These are phyloP conservation scores for Smutsia gigantea DNA, from an alignment of 2,797 vertebrate species.

Conservation along the genomic window DNA sequence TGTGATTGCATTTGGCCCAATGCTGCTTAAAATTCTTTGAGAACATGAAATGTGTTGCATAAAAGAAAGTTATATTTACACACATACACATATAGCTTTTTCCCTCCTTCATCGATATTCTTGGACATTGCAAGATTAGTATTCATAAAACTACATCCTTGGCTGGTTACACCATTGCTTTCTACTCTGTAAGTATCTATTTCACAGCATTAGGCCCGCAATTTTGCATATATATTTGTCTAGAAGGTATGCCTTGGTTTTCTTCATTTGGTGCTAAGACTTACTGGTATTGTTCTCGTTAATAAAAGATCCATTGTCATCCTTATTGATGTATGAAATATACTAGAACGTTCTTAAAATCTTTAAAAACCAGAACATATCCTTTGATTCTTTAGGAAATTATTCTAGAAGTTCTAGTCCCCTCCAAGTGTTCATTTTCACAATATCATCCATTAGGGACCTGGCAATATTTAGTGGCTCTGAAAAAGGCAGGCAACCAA, in stretches of 20 bases:
- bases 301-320: not conserved
- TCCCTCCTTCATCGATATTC: not conserved
- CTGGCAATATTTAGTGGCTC: not conserved
- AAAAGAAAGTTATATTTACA: not conserved
- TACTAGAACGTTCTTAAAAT: not conserved
- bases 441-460: too few species aligned
- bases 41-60: not conserved
- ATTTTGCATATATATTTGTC: not conserved
- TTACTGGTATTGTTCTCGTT: not conserved
- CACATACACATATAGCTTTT: not conserved
- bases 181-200: not conserved
- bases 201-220: not conserved
- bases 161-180: not conserved
- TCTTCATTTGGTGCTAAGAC: not conserved
- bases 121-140: not conserved
- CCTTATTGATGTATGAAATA: not conserved
- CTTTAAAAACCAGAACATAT: not conserved
- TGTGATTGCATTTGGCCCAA: not conserved
- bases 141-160: not conserved
- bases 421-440: not conserved
- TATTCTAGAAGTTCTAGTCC: not conserved
- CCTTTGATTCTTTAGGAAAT: not conserved
- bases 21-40: constrained; percentile 28
- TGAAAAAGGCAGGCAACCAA: not conserved
- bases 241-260: not conserved